Evolutionary conservation across 1,140 invertebrate genomes (phyloP), one percentile per base, ranked within the genome.

Genomic region (Drosophila quadrilineata): DNA sequence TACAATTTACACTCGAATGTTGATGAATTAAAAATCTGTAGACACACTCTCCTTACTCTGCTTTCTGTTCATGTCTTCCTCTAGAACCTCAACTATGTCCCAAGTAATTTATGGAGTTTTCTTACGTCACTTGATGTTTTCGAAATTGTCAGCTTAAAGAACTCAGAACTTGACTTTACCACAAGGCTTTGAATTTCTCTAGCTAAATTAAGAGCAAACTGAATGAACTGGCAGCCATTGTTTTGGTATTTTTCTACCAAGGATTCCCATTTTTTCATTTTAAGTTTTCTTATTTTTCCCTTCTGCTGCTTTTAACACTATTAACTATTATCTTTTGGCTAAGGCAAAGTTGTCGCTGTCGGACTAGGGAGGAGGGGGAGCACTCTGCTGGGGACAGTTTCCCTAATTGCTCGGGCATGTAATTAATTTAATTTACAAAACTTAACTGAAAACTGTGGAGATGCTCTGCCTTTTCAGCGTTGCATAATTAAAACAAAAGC

Each of bases 1-100:
- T n/a, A n/a, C 36, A 59, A 71, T 56, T 54, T 53, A 60, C 60
- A 38, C 45, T 28, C 52, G 59, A 45, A 66, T 59, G 36, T 59
- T 76, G 67, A 76, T 76, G 74, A 76, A 76, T 76, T 76, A 76
- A 76, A 76, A 76, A 76, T 76, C n/a, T n/a, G n/a, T n/a, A n/a
- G n/a, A n/a, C n/a, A n/a, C n/a, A n/a, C n/a, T n/a, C n/a, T n/a
- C n/a, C n/a, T n/a, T n/a, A n/a, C n/a, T n/a, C n/a, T n/a, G n/a
- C n/a, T n/a, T n/a, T n/a, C n/a, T n/a, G n/a, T n/a, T n/a, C n/a
- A n/a, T n/a, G n/a, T n/a, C n/a, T n/a, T n/a, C n/a, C n/a, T n/a
- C n/a, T n/a, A n/a, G n/a, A n/a, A n/a, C n/a, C n/a, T n/a, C n/a
- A n/a, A n/a, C n/a, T n/a, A n/a, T n/a, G n/a, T n/a, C n/a, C n/a